Percentiles rank a stretch among this genome's conserved stretches.
Evolutionary conservation across 2,113 vertebrate genomes (phyloP).

Genomic region (Bolborhynchus lineola): DNA sequence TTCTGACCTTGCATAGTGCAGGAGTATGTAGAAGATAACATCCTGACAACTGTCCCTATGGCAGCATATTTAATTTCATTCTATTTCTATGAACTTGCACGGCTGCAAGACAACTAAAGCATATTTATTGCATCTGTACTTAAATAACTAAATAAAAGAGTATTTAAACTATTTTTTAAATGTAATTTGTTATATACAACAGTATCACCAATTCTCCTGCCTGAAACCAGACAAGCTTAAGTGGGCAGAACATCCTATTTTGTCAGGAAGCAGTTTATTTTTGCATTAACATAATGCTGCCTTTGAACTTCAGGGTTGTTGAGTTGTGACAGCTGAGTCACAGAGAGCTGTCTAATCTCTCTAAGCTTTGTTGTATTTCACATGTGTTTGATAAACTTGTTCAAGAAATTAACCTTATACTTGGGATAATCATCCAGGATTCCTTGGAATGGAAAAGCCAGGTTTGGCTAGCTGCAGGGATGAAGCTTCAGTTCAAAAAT

Average conservation of each 20-base stretch:
- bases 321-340: not conserved
- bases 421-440: not conserved
- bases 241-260: not conserved
- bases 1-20: rapidly evolving
- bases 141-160: not conserved
- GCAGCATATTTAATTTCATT: not conserved
- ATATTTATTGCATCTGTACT: not conserved
- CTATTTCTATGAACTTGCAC: not conserved
- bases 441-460: not conserved
- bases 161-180: not conserved
- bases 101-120: not conserved
- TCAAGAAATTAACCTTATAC: not conserved
- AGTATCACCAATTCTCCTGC: not conserved
- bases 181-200: not conserved
- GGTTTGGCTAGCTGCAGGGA: not conserved
- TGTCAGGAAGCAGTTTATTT: not conserved
- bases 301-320: not conserved
- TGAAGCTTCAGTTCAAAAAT: not conserved
- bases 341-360: not conserved
- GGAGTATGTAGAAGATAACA: not conserved
- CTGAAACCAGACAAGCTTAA: not conserved
- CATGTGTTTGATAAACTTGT: not conserved
- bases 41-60: not conserved
- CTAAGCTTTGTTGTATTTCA: not conserved
- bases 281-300: not conserved